Base-by-base conservation (phyloP, 1,140 invertebrate genomes). In the Myzus persicae region DNA sequence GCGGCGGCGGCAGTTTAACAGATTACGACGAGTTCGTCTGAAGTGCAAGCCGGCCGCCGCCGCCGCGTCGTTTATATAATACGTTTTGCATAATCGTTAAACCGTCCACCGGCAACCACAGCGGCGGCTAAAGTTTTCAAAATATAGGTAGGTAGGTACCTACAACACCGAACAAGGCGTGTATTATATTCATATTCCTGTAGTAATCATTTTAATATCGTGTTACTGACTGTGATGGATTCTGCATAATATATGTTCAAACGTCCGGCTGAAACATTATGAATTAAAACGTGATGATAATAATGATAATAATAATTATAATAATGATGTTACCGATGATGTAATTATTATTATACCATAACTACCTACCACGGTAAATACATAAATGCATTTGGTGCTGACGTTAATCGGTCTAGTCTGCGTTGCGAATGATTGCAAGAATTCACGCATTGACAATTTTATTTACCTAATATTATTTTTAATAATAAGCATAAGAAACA, bases 21-120 rank as follows among this genome's bases (percentile, higher is more conserved):
- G 84, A 85, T 85, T 85, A 42, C 38, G 67, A 36, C 31, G 11
- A 18, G 40, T 46, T 46, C 42, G 42, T 87, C 84, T 44, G 84
- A 87, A 87, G 84, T 87, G 84, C 40, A 67, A 67, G 59, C 31
- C 54, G 54, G 7, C 51, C 51, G 51, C 51, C 54, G 38, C 42
- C 24, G 84, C 36, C 84, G 84, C 84, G 42, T n/a, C 42, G n/a
- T 87, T 87, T 46, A n/a, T 87, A 44, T 44, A 26, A 44, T 85
- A 46, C 84, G 42, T 18, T n/a, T 46, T 87, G 84, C 84, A 87
- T 46, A 87, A 87, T 87, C 84, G 24, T 82, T 31, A 31, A 67
- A 14, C 84, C 31, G 14, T 31, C 42, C 26, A 11, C 36, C 76
- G 36, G 20, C 76, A 2, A 22, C 76, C 20, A 31, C 22, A 26